Base-by-base conservation (phyloP, 2,888 invertebrate species). In the Brenthis ino region DNA sequence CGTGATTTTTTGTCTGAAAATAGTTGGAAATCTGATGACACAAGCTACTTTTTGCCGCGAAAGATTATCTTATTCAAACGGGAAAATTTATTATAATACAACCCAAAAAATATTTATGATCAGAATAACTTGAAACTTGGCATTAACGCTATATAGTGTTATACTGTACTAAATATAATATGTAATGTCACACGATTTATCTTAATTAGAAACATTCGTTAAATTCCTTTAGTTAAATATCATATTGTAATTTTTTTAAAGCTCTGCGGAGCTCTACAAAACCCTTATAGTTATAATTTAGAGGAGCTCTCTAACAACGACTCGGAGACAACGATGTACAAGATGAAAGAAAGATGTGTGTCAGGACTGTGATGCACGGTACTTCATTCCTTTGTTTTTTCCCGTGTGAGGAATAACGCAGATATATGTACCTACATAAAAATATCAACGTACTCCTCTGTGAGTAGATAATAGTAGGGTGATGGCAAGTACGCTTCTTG, bases 341-440 rank as follows among this genome's bases (percentile, higher is more conserved):
- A 66, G 47, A 58, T 66, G 66, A 58, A 66, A 47, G 65, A 53
- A 51, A 66, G 37, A 58, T 58, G 13, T 66, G 53, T 66, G 66
- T 58, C 66, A 66, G 57, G 66, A 58, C 57, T 57, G 56, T n/a
- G 57, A 51, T 65, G 57, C 20, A 43, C 14, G 20, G 24, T 57
- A 51, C 57, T 51, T 37, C 37, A 51, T 57, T 24, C 57, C 51
- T 65, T 57, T 57, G 57, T 50, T 65, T 65, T 33, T 37, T 8
- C 37, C 37, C 37, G 11, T 8, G 37, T 14, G 13, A 51, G 11
- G n/a, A 57, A 65, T 37, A 37, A 47, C 58, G 20, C 11, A 43
- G 37, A 43, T 43, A 43, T 43, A 43, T 3, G 11, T 48, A 48
- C 24, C 13, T 48, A 48, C 8, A 58, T 48, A 48, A 48, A 58